These are phyloP conservation scores for Acanthosepion pharaonis DNA, from an alignment of 2,888 invertebrate species.

Conservation along the genomic window DNA sequence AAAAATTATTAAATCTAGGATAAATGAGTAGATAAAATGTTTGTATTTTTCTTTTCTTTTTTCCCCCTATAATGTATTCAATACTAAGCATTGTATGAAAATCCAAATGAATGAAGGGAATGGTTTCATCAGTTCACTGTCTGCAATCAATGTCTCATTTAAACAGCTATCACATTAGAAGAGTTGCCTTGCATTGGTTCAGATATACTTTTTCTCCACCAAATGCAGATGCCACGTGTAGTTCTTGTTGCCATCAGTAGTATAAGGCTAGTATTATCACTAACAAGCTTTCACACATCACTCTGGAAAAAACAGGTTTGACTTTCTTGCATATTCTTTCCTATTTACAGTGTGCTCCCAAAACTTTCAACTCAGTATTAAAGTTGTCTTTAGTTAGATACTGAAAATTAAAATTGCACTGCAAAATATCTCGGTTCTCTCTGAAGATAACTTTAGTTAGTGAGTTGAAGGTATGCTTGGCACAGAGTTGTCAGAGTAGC, in stretches of 20 bases:
- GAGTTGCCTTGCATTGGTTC: background rate
- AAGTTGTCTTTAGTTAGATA: background rate
- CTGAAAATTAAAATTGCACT: background rate
- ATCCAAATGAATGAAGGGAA: background rate
- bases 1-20: background rate
- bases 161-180: background rate
- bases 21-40: background rate
- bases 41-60: background rate
- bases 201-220: background rate
- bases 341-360: background rate
- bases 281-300: constrained; percentile 22
- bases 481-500: background rate
- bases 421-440: background rate
- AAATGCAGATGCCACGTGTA: background rate
- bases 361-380: background rate
- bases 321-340: background rate
- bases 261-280: background rate
- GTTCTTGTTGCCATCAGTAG: background rate
- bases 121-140: background rate
- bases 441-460: background rate
- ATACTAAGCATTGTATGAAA: background rate
- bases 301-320: background rate
- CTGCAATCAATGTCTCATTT: background rate
- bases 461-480: background rate
- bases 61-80: background rate